Evolutionary conservation across 1,140 invertebrate genomes (phyloP).

Genomic region (Scaptodrosophila lebanonensis): DNA sequence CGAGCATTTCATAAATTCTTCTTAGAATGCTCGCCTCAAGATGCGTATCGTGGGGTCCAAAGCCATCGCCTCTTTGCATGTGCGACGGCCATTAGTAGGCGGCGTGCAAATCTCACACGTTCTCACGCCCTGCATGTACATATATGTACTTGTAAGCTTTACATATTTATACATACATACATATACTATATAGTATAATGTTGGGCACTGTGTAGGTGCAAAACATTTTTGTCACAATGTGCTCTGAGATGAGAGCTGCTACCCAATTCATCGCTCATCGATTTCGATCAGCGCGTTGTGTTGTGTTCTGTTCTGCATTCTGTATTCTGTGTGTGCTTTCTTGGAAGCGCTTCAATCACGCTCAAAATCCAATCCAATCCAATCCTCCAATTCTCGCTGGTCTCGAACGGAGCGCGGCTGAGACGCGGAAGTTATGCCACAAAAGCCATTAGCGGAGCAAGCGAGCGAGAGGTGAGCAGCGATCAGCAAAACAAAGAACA

Average conservation of each 20-base stretch:
- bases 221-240: too few species aligned
- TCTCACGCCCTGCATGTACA: too few species aligned
- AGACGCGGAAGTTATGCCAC: conserved; percentile 64
- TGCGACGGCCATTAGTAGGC: too few species aligned
- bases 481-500: conserved; percentile 60
- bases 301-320: neutral
- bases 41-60: conserved; percentile 15
- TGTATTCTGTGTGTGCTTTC: neutral
- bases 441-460: conserved; percentile 57
- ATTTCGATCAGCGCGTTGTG: conserved; percentile 42
- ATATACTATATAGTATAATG: too few species aligned
- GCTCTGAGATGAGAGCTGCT: too few species aligned
- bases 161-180: too few species aligned
- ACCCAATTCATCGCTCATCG: conserved; percentile 27
- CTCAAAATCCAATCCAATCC: too few species aligned
- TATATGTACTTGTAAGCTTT: too few species aligned
- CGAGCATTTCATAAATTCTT: conserved; percentile 62
- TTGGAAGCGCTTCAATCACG: conserved; percentile 45
- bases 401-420: conserved; percentile 13
- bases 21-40: conserved; percentile 11
- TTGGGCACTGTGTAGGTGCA: too few species aligned
- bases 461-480: conserved; percentile 8
- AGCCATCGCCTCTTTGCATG: conserved; percentile 3
- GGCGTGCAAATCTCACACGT: conserved; percentile 8
- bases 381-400: neutral